A percentile compares a stretch with the other conserved stretches of the same genome.
These are phyloP conservation scores for Cassiopea andromeda DNA, from an alignment of 30 jellyfish, hydroid and myxozoan genomes.

Conservation along the genomic window DNA sequence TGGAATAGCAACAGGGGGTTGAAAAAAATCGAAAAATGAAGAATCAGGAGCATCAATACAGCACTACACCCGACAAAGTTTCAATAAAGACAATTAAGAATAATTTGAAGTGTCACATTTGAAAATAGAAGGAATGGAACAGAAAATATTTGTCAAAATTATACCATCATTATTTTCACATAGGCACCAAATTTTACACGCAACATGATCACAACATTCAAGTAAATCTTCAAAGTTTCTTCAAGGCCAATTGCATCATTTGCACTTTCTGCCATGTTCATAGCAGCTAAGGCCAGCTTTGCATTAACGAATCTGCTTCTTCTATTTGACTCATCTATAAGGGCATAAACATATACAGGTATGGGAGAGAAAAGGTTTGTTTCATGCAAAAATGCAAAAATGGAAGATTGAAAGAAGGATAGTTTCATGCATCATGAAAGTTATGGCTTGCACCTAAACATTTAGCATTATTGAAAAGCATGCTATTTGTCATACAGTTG, in stretches of 20 bases:
- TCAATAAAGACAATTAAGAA: no score
- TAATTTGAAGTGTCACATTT: no score
- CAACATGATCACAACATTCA: conserved; percentile 33
- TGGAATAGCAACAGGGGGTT: no score
- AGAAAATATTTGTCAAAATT: neutral
- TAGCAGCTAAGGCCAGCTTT: conserved; percentile 53
- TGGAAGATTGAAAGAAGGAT: no score
- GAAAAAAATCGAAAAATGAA: no score
- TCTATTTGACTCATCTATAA: conserved; percentile 4
- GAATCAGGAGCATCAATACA: no score
- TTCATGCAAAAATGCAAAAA: neutral
- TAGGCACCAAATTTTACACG: conserved; percentile 51
- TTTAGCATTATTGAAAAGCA: no score
- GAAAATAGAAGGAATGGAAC: no score
- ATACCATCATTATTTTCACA: conserved; percentile 45
- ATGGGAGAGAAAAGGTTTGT: neutral
- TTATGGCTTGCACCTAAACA: no score
- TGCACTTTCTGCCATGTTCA: conserved; percentile 68
- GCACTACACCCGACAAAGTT: no score
- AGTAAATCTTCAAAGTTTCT: conserved; percentile 25
- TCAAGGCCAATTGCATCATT: conserved; percentile 32
- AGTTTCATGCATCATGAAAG: no score
- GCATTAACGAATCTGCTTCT: conserved; percentile 21
- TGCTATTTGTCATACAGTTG: no score
- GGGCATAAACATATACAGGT: neutral